These are phyloP conservation scores for Campylomormyrus numenius DNA, from an alignment of 2,113 vertebrate species.

Conservation along the genomic window DNA sequence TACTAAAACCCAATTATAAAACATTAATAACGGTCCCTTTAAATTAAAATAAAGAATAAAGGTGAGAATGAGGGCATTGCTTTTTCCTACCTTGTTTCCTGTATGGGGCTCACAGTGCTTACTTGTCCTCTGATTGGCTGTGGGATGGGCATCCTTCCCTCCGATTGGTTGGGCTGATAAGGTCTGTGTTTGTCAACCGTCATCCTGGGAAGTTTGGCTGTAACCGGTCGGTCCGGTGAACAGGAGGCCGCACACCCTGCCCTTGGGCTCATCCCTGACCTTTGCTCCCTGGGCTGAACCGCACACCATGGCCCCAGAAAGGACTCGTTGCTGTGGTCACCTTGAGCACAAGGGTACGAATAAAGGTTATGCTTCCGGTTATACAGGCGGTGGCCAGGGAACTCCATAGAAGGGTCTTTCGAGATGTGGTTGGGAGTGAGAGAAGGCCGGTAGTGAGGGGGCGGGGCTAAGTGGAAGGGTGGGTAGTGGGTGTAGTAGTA, in stretches of 20 bases:
- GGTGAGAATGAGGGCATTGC: not conserved
- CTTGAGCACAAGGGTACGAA: conserved; percentile 31
- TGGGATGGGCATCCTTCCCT: conserved; percentile 33
- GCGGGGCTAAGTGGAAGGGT: conserved; percentile 61
- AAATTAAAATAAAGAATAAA: not conserved
- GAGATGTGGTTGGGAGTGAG: conserved; percentile 51
- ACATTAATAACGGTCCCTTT: not conserved
- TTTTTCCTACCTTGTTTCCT: conserved; percentile 34
- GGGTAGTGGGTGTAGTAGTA: conserved; percentile 74
- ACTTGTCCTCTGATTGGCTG: conserved; percentile 47
- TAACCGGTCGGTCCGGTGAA: conserved; percentile 81
- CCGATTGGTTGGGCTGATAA: conserved; percentile 47
- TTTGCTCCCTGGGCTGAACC: conserved; percentile 56
- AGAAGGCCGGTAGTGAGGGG: conserved; percentile 70
- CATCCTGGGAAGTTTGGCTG: conserved; percentile 71
- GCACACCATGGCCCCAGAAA: conserved; percentile 37
- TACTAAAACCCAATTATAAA: not conserved
- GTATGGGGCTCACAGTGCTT: not conserved
- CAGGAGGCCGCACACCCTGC: conserved; percentile 80
- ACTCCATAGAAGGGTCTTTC: conserved; percentile 49
- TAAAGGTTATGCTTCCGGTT: conserved; percentile 55
- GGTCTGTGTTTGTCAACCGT: conserved; percentile 48
- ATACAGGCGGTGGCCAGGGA: conserved; percentile 59
- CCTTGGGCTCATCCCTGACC: conserved; percentile 78
- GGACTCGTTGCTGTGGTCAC: conserved; percentile 52